Evolutionary conservation across 2,888 invertebrate species (phyloP).

Genomic region (Lymantria dispar): DNA sequence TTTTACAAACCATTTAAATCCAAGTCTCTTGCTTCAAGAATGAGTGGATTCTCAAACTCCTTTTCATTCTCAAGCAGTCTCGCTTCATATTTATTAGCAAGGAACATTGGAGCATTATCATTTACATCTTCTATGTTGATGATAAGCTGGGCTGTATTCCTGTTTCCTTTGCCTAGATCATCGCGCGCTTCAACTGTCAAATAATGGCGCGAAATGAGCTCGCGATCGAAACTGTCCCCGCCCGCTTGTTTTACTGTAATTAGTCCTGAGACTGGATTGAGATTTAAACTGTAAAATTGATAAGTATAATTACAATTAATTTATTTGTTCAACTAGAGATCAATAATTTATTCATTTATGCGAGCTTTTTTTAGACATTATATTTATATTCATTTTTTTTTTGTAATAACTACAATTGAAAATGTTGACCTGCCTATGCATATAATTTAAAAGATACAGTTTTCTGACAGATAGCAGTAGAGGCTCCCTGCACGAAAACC

Average conservation of each 20-base stretch:
- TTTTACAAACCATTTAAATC: conserved; percentile 88
- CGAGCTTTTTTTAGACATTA: no score
- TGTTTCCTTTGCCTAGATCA: conserved; percentile 88
- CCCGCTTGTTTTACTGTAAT: conserved; percentile 90
- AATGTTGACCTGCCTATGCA: no score
- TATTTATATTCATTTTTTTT: no score
- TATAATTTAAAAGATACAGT: no score
- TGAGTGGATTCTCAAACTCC: conserved; percentile 88
- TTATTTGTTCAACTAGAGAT: no score
- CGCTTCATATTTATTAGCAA: conserved; percentile 91
- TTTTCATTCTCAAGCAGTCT: conserved; percentile 91
- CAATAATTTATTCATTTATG: no score
- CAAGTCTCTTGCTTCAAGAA: conserved; percentile 91
- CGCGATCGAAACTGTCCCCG: conserved; percentile 92
- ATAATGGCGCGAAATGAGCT: conserved; percentile 91
- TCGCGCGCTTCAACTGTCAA: conserved; percentile 95
- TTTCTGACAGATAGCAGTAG: no score
- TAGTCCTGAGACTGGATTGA: conserved; percentile 92
- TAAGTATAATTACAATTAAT: no score
- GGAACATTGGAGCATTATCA: conserved; percentile 94
- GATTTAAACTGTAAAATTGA: conserved; percentile 83
- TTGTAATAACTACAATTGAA: no score
- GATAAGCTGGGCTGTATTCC: conserved; percentile 92
- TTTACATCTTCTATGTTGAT: conserved; percentile 93
- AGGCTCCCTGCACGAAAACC: no score